Conservation (phyloP, 2,888 invertebrate species). For the Chrysopilus asiliformis region DNA sequence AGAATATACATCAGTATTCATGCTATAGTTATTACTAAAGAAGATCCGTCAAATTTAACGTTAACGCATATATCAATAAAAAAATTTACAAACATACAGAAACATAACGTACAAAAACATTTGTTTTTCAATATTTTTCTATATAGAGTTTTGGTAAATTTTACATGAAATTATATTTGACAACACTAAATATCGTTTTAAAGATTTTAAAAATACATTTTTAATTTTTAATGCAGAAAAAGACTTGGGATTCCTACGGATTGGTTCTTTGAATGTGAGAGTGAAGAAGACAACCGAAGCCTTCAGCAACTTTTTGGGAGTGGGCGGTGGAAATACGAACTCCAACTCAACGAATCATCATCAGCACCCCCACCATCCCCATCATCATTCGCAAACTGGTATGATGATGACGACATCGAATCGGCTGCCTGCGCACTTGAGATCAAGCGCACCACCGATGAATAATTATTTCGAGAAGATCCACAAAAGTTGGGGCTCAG, state of each 20-base stretch:
- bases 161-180: neutral
- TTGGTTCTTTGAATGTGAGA: conserved; percentile 82
- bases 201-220: no score
- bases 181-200: neutral
- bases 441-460: conserved; percentile 23
- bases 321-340: conserved; percentile 44
- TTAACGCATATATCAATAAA: no score
- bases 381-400: conserved; percentile 16
- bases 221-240: no score
- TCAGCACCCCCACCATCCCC: conserved; percentile 23
- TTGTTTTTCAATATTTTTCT: neutral
- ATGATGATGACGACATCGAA: conserved; percentile 11
- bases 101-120: no score
- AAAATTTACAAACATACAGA: no score
- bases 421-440: conserved; percentile 26
- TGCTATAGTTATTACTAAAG: no score
- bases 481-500: conserved; percentile 82
- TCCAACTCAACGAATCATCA: conserved; percentile 31
- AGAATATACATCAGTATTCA: no score
- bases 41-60: no score
- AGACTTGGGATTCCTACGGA: conserved; percentile 79
- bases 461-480: conserved; percentile 47
- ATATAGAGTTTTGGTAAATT: neutral
- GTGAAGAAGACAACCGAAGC: conserved; percentile 88
- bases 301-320: conserved; percentile 79